These are phyloP conservation scores for Hippolais icterina DNA, from an alignment of 2,113 vertebrate genomes.

Conservation along the genomic window DNA sequence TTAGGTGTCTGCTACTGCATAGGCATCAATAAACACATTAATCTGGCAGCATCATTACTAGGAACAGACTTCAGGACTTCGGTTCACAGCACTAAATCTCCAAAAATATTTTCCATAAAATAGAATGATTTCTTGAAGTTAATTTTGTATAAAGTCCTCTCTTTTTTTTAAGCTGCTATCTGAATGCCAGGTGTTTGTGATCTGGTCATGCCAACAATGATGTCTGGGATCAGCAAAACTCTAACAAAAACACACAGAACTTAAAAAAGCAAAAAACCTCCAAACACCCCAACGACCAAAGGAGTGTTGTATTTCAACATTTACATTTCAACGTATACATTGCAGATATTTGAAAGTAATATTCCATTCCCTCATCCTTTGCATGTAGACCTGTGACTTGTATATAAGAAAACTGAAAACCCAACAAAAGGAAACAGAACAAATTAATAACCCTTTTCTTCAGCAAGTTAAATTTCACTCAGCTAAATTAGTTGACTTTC, in stretches of 20 bases:
- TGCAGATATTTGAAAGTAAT: neutral
- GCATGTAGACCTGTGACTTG: neutral
- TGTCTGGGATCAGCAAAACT: neutral
- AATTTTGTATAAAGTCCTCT: neutral
- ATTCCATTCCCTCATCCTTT: neutral
- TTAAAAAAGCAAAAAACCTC: neutral
- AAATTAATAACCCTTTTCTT: conserved; percentile 50
- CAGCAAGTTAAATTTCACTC: conserved; percentile 55
- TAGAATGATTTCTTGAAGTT: neutral
- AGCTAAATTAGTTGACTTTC: conserved; percentile 57
- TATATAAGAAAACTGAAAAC: neutral
- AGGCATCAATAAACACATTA: neutral
- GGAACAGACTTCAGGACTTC: neutral
- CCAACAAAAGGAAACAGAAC: conserved; percentile 23
- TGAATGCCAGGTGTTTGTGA: neutral
- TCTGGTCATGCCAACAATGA: neutral
- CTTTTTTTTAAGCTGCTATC: neutral
- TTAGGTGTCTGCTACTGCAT: neutral
- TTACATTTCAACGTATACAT: neutral
- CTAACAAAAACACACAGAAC: neutral
- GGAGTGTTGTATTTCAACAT: neutral
- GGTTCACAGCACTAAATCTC: neutral
- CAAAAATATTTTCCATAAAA: neutral
- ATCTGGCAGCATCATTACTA: neutral
- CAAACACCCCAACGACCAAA: neutral